Evolutionary conservation across 2,888 invertebrate genomes (phyloP), one percentile per base, ranked within the genome.

Genomic region (Mesorhabditis sp.): DNA sequence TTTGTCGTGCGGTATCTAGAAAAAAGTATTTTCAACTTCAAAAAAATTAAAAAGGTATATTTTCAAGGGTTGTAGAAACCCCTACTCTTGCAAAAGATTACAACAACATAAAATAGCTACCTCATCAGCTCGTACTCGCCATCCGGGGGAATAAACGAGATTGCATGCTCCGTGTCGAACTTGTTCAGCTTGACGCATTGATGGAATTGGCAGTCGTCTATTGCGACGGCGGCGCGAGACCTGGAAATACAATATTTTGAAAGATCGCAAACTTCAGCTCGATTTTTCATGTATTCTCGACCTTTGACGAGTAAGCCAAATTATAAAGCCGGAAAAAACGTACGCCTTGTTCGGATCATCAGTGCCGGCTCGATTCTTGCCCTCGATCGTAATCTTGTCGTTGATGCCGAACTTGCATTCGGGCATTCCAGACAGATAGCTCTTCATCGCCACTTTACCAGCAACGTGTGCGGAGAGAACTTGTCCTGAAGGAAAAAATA

Each of bases 41-140:
- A 58, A 62, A n/a, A 7, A 13, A 4, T 65, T 69, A 67, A 42
- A 43, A 45, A 67, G 43, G 13, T 28, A 28, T 28, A 28, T 28
- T 28, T 28, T 28, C 28, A 28, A 28, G 28, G 28, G 28, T 28
- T 28, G 28, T 28, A 28, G 28, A 28, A 28, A 28, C 28, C 28
- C 28, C 28, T 28, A 28, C 28, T 28, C 28, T 28, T 28, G 28
- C 28, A 10, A n/a, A 43, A 15, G 43, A 50, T 67, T n/a, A 13
- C n/a, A 41, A 66, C 5, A n/a, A 68, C 10, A 68, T 6, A 43
- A 68, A 67, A 15, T 13, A 43, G 28, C 28, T 28, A 93, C 91
- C 95, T 92, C 98, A 99, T 99, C 45, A 99, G 90, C 87, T 99
- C 98, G 86, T 96, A 99, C 89, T 99, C 98, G 65, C 98, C 98